Conservation (phyloP, 1,140 invertebrate species). For the Drosophila cardini region DNA sequence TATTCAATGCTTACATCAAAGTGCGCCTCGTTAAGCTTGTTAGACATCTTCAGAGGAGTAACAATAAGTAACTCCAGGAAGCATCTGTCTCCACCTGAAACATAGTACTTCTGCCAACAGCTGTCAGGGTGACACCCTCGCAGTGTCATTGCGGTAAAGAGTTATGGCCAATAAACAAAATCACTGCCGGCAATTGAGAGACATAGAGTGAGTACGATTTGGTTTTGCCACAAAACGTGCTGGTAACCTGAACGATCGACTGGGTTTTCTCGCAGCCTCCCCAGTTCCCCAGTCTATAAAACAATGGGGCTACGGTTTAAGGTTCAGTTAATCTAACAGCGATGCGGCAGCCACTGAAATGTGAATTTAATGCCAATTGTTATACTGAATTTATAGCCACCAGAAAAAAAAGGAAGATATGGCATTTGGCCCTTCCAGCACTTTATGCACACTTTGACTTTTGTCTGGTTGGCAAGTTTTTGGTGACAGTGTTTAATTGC, state of each 20-base stretch:
- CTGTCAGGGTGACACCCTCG: conserved; percentile 19
- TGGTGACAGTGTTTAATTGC: conserved; percentile 82
- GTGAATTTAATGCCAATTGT: conserved; percentile 79
- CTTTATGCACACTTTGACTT: conserved; percentile 13
- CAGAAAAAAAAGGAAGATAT: conserved; percentile 35
- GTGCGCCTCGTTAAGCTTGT: conserved; percentile 5
- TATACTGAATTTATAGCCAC: conserved; percentile 60
- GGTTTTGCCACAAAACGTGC: conserved; percentile 54
- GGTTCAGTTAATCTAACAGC: conserved; percentile 58
- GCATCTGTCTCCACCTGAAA: neutral
- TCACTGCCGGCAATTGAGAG: conserved; percentile 64
- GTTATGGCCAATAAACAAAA: conserved; percentile 82
- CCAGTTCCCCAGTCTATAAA: conserved; percentile 53
- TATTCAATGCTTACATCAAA: conserved; percentile 4
- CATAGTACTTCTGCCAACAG: conserved; percentile 2
- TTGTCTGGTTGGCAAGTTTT: conserved; percentile 66
- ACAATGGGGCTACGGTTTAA: conserved; percentile 32
- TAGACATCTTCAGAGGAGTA: conserved; percentile 19
- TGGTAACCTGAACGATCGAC: conserved; percentile 59
- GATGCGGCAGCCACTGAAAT: conserved; percentile 62
- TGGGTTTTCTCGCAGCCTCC: neutral
- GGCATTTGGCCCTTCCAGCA: conserved; percentile 19
- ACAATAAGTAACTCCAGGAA: conserved; percentile 3
- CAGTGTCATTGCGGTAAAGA: conserved; percentile 73
- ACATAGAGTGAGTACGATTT: conserved; percentile 30